Base-by-base conservation (phyloP, 2,797 vertebrate genomes). In the Masticophis lateralis region DNA sequence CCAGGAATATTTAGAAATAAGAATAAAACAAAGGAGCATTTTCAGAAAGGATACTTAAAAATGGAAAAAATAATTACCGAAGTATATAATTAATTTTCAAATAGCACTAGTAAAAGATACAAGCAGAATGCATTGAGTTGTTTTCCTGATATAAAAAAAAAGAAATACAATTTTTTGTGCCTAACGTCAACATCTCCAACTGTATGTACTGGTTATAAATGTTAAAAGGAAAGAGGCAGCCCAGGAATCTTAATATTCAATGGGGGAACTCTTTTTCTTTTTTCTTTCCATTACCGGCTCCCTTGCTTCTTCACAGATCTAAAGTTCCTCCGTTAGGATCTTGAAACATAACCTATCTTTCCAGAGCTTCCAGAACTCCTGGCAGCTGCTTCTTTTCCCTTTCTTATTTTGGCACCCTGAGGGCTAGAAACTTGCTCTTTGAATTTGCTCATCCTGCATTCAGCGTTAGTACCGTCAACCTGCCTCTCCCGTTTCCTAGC, bases 351-450 rank as follows among this genome's bases (percentile, higher is more conserved):
- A 25, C 60, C 16, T 69, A 11, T 56, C 1, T 32, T 27, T 83
- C 74, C 74, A 83, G 69, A 37, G 12, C n/a, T 27, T 74, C 27
- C 51, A 61, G 47, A 57, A 18, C 12, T n/a, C 56, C 90, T 59
- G 9, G 22, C 90, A 63, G 43, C 55, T 79, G 91, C 37, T 88
- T 18, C 43, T 16, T 53, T 83, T 60, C 74, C 47, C 27, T 60
- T 88, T 88, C 86, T 74, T 91, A 56, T 87, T 7, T 22, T 56
- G 89, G 60, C n/a, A 79, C 43, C 83, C 56, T 56, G 56, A 79
- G 93, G 86, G 47, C 91, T 88, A 86, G 92, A 43, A 93, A 86
- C 66, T 83, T 56, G 87, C n/a, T 61, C 66, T 93, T 83, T 91
- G 90, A 91, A 91, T 79, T 43, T 55, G 13, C 86, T 56, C 55